Evolutionary conservation across 2,797 vertebrate genomes (phyloP).

Genomic region (Gymnopithys bicolor): DNA sequence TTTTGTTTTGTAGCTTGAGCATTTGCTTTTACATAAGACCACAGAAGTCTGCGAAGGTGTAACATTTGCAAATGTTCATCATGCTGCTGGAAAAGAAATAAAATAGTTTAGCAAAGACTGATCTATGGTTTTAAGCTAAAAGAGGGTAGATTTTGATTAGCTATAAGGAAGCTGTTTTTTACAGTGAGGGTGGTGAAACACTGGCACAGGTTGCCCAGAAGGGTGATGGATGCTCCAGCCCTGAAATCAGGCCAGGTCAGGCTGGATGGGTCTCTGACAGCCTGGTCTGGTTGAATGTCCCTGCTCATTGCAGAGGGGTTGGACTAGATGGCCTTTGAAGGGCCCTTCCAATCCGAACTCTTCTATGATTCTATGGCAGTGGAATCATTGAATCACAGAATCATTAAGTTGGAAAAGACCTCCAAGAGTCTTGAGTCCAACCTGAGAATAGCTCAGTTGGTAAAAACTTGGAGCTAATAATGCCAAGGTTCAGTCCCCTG

Average conservation of each 20-base stretch:
- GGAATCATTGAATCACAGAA: neutral
- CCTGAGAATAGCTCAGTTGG: no score
- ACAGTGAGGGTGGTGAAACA: neutral
- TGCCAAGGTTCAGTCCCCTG: no score
- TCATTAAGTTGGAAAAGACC: no score
- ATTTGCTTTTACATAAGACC: neutral
- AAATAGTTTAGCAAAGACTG: neutral
- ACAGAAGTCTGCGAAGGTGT: neutral
- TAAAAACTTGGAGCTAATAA: no score
- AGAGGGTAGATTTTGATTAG: neutral
- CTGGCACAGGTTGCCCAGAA: neutral
- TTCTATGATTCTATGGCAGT: no score
- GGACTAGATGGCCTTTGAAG: neutral
- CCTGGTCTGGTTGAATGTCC: no score
- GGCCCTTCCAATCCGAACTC: neutral
- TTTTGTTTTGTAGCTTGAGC: neutral
- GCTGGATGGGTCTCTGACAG: neutral
- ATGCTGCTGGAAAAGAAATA: neutral
- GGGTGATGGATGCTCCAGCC: neutral
- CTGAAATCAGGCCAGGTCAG: no score
- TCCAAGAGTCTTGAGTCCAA: fast-evolving
- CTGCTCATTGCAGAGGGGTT: neutral
- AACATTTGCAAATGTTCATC: neutral
- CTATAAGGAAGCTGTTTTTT: neutral
- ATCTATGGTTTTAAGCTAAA: no score